Percentiles rank a stretch among this genome's conserved stretches.
Evolutionary conservation across 2,888 invertebrate species (phyloP).

Genomic region (Agrotis clavis): DNA sequence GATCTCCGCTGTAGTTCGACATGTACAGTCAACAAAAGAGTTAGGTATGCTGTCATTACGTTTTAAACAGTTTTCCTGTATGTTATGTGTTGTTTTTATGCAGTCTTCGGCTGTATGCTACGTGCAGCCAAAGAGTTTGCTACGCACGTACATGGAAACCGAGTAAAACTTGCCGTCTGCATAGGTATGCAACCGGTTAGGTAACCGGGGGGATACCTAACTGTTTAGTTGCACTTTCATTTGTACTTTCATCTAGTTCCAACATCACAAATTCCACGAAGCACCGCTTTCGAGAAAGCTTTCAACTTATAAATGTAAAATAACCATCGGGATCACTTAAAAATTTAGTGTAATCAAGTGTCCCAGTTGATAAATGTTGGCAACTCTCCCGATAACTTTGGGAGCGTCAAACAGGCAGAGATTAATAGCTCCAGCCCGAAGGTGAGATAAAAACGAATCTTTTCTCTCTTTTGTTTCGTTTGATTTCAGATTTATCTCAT

Average conservation of each 20-base stretch:
- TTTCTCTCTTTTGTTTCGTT: slow-evolving; percentile 37
- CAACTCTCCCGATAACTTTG: slow-evolving; percentile 46
- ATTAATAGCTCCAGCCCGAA: slow-evolving; percentile 51
- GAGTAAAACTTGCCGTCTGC: too few species aligned
- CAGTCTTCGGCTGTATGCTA: too few species aligned
- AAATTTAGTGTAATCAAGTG: slow-evolving; percentile 43
- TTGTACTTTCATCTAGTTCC: neutral
- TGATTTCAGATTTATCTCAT: slow-evolving; percentile 45
- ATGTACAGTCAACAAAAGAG: too few species aligned
- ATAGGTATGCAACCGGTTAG: too few species aligned
- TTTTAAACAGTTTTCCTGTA: too few species aligned
- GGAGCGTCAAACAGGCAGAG: slow-evolving; percentile 53
- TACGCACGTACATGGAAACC: too few species aligned
- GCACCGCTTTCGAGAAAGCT: slow-evolving; percentile 8
- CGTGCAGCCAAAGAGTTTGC: too few species aligned
- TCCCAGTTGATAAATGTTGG: slow-evolving; percentile 58
- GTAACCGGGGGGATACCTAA: too few species aligned
- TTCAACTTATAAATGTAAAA: slow-evolving; percentile 26
- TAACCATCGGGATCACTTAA: slow-evolving; percentile 41
- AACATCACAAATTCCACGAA: slow-evolving; percentile 4
- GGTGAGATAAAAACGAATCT: slow-evolving; percentile 58
- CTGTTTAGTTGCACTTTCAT: too few species aligned
- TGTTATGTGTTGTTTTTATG: too few species aligned
- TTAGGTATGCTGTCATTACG: too few species aligned
- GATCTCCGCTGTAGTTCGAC: too few species aligned